A percentile compares a stretch with the other conserved stretches of the same genome.
Conservation (phyloP, 2,888 invertebrate species). For the Branchipolynoe longqiensis region DNA sequence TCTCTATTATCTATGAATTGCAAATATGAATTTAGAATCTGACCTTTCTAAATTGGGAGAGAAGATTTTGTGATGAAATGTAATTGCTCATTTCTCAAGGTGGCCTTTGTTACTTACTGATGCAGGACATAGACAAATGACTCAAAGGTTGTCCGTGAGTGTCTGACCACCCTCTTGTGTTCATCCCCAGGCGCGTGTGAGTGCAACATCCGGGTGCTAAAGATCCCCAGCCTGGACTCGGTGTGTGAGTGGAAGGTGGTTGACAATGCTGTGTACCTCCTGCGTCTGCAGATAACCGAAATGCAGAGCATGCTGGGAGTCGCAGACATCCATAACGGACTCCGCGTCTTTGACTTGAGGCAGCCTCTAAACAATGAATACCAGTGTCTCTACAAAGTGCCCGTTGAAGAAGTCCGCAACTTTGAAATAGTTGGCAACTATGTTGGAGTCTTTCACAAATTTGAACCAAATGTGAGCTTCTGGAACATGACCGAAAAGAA, state of each 20-base stretch:
- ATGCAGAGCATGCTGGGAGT: conserved; percentile 66
- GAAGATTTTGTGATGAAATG: too few relatives aligned
- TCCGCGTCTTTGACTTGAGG: conserved; percentile 64
- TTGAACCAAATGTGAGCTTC: conserved; percentile 68
- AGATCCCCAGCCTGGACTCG: conserved; percentile 46
- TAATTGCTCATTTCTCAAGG: too few relatives aligned
- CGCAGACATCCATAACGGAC: conserved; percentile 64
- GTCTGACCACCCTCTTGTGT: background rate
- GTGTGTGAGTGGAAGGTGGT: conserved; percentile 62
- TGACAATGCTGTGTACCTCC: conserved; percentile 60
- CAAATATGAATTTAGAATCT: too few relatives aligned
- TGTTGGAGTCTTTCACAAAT: conserved; percentile 68
- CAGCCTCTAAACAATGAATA: conserved; percentile 51
- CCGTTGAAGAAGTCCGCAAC: conserved; percentile 67
- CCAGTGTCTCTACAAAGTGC: conserved; percentile 62
- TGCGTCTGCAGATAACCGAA: conserved; percentile 58
- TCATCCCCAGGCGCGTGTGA: conserved; percentile 60
- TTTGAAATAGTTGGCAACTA: conserved; percentile 66
- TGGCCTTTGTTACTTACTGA: too few relatives aligned
- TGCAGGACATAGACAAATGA: too few relatives aligned
- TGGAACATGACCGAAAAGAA: conserved; percentile 69
- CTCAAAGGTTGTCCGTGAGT: too few relatives aligned
- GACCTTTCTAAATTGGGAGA: too few relatives aligned
- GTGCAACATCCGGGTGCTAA: conserved; percentile 60
- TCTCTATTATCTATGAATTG: too few relatives aligned